Evolutionary conservation across 53 echinoderm and acorn worm species (phyloP), one percentile per base, ranked within the genome.

Genomic region (Temnopleurus reevesii): DNA sequence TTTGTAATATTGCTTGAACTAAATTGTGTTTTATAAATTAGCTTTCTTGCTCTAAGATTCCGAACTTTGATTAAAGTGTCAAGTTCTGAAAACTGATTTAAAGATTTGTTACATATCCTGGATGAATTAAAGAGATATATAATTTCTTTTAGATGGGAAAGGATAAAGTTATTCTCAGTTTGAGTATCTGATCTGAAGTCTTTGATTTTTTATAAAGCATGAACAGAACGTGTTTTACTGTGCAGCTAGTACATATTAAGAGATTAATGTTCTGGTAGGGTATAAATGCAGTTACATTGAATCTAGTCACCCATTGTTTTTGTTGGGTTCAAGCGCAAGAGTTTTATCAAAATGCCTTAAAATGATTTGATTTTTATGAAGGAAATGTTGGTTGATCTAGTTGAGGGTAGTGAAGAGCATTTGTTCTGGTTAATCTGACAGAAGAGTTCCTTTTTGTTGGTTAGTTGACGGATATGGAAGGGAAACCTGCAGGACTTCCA

Each of bases 401-500:
- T 46, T 49, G 46, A 79, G 79, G 79, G 49, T 79, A 28, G 79
- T 27, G 27, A 2, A 45, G 15, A 49, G 0, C 49, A 79, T 8
- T 28, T 49, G 46, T 41, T 46, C 79, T 27, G 79, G 49, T 41
- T 30, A 47, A 79, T 79, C 15, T 49, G 49, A 49, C 71, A 49
- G 49, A 47, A 49, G 46, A 79, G 46, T 41, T 79, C 46, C 79
- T 47, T 23, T 46, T 79, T 28, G 23, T 8, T 71, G 71, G 71
- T 21, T n/a, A 51, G 53, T 10, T 79, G 79, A 47, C 79, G 46
- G 79, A 47, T 79, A 28, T 79, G 49, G 27, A 47, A 47, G 29
- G 79, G 79, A 79, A 79, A 79, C 79, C 79, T 79, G 79, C 46
- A 49, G 49, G 17, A 79, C 46, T 49, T 27, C 17, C 79, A 79